phyloP scores from a whole-genome alignment of 2,888 invertebrate genomes.

The Trichogramma evanescens region DNA sequence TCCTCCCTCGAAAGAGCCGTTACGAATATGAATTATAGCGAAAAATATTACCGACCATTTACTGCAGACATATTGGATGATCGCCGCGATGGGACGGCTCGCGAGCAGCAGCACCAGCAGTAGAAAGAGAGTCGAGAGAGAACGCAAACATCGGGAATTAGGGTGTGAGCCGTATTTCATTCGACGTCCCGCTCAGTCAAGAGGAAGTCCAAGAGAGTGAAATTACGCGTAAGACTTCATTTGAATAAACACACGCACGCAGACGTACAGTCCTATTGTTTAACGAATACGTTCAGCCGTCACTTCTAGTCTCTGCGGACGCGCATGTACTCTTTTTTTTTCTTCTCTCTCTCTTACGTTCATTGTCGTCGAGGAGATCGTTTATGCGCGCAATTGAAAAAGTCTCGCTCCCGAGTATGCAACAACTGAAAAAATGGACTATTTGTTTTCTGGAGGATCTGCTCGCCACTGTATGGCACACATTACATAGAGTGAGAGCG shows the following conservation, averaged over 20 bases:
- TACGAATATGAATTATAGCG: neutral
- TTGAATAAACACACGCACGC: constrained; percentile 14
- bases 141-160: no score
- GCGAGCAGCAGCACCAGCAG: neutral
- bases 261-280: no score
- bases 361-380: neutral
- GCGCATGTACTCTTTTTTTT: neutral
- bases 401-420: neutral
- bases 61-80: no score
- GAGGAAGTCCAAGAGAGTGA: constrained; percentile 5
- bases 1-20: neutral
- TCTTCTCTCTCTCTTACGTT: constrained; percentile 1
- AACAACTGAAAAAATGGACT: constrained; percentile 15
- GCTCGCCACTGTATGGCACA: constrained; percentile 13
- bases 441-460: constrained; percentile 20
- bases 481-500: neutral
- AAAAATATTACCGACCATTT: no score
- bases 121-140: neutral
- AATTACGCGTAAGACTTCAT: constrained; percentile 18
- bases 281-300: no score
- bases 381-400: no score
- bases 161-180: constrained; percentile 8
- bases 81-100: neutral
- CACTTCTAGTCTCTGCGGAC: neutral
- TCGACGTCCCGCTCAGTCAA: constrained; percentile 16